These are phyloP conservation scores for Lasioglossum albipes DNA, from an alignment of 1,140 invertebrate genomes.

Conservation along the genomic window DNA sequence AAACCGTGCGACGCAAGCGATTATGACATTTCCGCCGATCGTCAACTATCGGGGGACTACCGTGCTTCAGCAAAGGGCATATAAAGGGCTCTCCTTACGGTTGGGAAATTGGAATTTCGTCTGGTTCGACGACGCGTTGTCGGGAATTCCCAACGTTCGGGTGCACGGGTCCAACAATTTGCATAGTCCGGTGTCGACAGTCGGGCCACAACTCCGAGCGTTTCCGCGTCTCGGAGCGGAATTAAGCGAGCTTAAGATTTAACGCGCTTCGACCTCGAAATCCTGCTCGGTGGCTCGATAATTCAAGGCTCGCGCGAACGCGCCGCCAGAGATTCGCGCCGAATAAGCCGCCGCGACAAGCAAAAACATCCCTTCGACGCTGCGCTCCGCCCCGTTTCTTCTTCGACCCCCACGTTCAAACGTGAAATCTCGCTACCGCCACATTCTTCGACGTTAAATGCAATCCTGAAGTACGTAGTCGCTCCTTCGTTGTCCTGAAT, in stretches of 20 bases:
- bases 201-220: conserved; percentile 23
- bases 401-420: background rate
- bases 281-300: conserved; percentile 55
- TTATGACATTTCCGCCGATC: too few species aligned
- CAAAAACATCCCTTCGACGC: conserved; percentile 55
- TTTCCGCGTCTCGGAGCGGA: conserved; percentile 40
- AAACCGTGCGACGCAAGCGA: too few species aligned
- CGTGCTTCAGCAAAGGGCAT: too few species aligned
- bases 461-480: too few species aligned
- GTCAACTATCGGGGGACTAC: too few species aligned
- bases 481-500: too few species aligned
- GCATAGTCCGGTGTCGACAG: conserved; percentile 39
- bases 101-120: conserved; percentile 34
- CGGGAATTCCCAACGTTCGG: conserved; percentile 32
- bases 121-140: background rate
- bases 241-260: conserved; percentile 62
- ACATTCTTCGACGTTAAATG: too few species aligned
- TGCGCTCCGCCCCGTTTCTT: conserved; percentile 21
- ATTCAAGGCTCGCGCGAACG: conserved; percentile 51
- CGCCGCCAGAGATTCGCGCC: conserved; percentile 59
- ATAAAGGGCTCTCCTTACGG: background rate
- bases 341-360: conserved; percentile 46
- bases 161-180: conserved; percentile 35
- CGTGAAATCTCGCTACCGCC: too few species aligned
- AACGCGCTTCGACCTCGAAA: conserved; percentile 53